A percentile compares a stretch with the other conserved stretches of the same genome.
phyloP scores from a whole-genome alignment of 2,797 vertebrate species.

The Podarcis lilfordi region DNA sequence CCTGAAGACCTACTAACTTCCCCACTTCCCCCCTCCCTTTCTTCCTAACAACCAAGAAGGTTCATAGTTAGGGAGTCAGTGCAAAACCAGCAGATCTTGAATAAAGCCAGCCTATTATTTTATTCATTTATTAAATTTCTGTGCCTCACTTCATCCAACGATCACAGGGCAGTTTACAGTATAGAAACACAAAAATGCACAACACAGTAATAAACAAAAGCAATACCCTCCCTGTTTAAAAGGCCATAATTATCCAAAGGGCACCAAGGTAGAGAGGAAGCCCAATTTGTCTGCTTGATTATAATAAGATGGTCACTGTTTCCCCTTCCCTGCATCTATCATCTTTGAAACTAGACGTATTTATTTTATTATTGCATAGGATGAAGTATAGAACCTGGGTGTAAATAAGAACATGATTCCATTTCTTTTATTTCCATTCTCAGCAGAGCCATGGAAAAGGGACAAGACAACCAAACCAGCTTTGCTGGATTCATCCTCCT shows the following conservation, averaged over 20 bases:
- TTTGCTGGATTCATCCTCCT: slow-evolving; percentile 24
- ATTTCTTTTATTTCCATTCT: neutral
- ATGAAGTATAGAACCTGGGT: neutral
- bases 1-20: too few relatives aligned
- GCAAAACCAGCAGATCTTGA: too few relatives aligned
- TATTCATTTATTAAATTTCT: too few relatives aligned
- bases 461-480: slow-evolving; percentile 1
- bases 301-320: neutral
- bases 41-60: too few relatives aligned
- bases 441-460: slow-evolving; percentile 16
- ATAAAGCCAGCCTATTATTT: too few relatives aligned
- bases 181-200: neutral
- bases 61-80: too few relatives aligned
- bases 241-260: too few relatives aligned
- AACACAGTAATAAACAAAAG: neutral
- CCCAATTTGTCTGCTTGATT: too few relatives aligned
- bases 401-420: neutral
- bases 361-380: neutral
- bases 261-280: neutral
- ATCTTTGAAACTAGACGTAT: neutral
- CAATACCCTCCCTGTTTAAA: too few relatives aligned
- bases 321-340: neutral
- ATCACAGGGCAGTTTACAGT: too few relatives aligned
- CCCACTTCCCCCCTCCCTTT: too few relatives aligned
- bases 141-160: too few relatives aligned